A percentile compares a stretch with the other conserved stretches of the same genome.
Evolutionary conservation across 2,888 invertebrate species (phyloP).

Genomic region (Tachina fera): DNA sequence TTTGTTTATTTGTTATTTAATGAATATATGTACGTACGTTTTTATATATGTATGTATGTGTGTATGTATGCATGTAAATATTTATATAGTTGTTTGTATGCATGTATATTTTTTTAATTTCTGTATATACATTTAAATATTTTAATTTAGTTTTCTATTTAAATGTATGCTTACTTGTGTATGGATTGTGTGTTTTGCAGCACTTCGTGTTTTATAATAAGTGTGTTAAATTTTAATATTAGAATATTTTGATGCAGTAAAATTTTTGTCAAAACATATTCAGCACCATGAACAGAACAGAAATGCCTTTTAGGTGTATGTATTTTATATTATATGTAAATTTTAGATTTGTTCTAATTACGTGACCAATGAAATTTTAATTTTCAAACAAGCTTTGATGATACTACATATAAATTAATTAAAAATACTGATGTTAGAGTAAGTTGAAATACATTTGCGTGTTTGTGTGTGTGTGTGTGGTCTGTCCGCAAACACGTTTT

Average conservation of each 20-base stretch:
- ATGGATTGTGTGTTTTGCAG: not conserved
- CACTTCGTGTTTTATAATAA: slow-evolving; percentile 15
- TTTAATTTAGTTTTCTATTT: slow-evolving; percentile 15
- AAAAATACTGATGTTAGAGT: not conserved
- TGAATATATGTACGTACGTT: not conserved
- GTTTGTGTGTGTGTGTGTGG: too few relatives aligned
- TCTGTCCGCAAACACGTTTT: too few relatives aligned
- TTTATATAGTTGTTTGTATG: not conserved
- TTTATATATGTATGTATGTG: not conserved
- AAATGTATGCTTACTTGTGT: not conserved
- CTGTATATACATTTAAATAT: not conserved
- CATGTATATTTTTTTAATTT: not conserved
- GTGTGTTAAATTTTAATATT: slow-evolving; percentile 60
- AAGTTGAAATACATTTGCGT: too few relatives aligned
- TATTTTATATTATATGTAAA: not conserved
- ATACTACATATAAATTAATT: not conserved
- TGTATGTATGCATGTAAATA: not conserved
- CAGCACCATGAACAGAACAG: slow-evolving; percentile 14
- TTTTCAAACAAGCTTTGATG: not conserved
- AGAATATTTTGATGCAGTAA: slow-evolving; percentile 26
- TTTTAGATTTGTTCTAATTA: slow-evolving; percentile 55
- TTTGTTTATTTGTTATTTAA: slow-evolving; percentile 45
- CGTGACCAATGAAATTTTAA: slow-evolving; percentile 42
- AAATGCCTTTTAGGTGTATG: not conserved
- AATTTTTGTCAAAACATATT: slow-evolving; percentile 49